These are phyloP conservation scores for Drosophila melanocephala DNA, from an alignment of 2,888 invertebrate species.

Conservation along the genomic window DNA sequence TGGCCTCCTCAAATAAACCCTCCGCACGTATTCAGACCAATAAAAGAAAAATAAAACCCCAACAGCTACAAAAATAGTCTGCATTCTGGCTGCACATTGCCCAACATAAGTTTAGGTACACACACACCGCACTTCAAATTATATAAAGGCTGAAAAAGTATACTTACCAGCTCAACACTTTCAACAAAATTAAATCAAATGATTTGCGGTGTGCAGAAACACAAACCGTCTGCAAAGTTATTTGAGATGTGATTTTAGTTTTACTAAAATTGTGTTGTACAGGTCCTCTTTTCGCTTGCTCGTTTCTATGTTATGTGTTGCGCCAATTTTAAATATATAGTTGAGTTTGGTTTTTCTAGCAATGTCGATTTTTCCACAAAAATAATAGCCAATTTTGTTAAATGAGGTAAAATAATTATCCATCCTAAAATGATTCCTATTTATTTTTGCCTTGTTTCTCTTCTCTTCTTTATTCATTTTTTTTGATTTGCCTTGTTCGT, in stretches of 20 bases:
- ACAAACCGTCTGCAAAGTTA: neutral
- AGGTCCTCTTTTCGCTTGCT: neutral
- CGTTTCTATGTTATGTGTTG: no score
- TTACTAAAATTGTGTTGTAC: neutral
- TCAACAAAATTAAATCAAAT: neutral
- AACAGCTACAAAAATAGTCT: slow-evolving; percentile 8
- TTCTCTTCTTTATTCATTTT: neutral
- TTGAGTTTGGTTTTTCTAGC: neutral
- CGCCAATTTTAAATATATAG: neutral
- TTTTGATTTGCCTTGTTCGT: neutral
- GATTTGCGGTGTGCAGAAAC: neutral
- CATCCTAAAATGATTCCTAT: neutral
- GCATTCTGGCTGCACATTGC: slow-evolving; percentile 22
- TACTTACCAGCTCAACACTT: neutral
- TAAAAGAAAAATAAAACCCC: slow-evolving; percentile 28
- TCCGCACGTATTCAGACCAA: slow-evolving; percentile 53
- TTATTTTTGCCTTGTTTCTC: neutral
- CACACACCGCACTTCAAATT: slow-evolving; percentile 1
- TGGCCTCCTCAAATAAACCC: slow-evolving; percentile 63
- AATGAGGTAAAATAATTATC: neutral
- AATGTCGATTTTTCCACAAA: neutral
- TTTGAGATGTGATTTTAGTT: neutral
- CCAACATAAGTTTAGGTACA: slow-evolving; percentile 33
- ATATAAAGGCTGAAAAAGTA: neutral
- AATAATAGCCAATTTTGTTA: neutral